Conservation (phyloP, 2,888 invertebrate species). For the Cinara cedri region DNA sequence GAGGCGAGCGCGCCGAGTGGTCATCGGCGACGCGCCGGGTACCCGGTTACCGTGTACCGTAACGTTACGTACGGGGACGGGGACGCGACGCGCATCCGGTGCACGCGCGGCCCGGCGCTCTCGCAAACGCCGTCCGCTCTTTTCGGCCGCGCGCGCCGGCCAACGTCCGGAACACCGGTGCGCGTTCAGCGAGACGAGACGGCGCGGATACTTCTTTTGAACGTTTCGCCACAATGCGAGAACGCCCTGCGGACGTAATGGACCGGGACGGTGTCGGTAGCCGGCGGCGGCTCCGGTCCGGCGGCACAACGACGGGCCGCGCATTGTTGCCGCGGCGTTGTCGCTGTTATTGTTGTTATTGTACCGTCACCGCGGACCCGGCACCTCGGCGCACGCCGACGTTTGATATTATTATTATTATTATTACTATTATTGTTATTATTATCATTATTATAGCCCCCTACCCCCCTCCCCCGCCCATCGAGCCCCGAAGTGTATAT, state of each 20-base stretch:
- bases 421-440: not conserved
- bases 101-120: too few relatives aligned
- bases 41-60: too few relatives aligned
- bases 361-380: not conserved
- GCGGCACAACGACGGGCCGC: not conserved
- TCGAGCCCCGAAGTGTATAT: too few relatives aligned
- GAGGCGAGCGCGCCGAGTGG: too few relatives aligned
- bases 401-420: too few relatives aligned
- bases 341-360: conserved; percentile 4
- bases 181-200: conserved; percentile 47
- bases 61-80: too few relatives aligned
- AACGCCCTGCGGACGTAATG: conserved; percentile 37
- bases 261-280: conserved; percentile 32
- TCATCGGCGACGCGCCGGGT: too few relatives aligned
- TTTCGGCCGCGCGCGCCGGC: conserved; percentile 1
- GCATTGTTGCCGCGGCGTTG: not conserved
- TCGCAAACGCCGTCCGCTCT: not conserved
- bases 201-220: not conserved
- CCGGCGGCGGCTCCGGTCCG: not conserved
- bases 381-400: not conserved
- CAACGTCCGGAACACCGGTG: conserved; percentile 36
- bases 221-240: conserved; percentile 44
- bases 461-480: not conserved
- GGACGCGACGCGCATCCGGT: too few relatives aligned
- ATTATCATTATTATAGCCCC: not conserved